Percentiles rank a stretch among this genome's conserved stretches.
Conservation (phyloP, 1,140 invertebrate genomes). For the Himalopsyche phryganea region DNA sequence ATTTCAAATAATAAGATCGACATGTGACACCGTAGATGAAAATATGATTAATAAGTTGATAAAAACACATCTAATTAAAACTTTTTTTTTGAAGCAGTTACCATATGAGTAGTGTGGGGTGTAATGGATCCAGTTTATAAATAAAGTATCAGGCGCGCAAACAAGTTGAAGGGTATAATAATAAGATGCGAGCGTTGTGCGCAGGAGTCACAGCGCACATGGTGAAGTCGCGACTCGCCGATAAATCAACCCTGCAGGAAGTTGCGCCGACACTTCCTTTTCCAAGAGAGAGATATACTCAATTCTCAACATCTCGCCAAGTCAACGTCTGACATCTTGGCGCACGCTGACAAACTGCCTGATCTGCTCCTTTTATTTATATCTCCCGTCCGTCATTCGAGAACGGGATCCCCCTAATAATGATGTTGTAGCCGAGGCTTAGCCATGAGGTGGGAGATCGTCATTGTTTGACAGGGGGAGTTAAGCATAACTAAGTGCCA, state of each 20-base stretch:
- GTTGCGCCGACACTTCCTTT: conserved; percentile 31
- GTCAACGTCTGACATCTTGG: neutral
- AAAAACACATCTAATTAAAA: too few species aligned
- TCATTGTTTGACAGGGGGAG: neutral
- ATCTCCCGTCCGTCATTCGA: too few species aligned
- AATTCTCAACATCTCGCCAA: neutral
- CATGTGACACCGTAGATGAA: too few species aligned
- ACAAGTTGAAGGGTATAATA: neutral
- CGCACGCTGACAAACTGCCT: conserved; percentile 9
- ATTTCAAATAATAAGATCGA: too few species aligned
- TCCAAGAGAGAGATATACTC: neutral
- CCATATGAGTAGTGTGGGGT: too few species aligned
- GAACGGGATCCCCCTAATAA: neutral
- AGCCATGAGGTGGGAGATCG: neutral
- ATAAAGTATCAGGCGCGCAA: neutral
- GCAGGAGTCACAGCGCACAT: conserved; percentile 24
- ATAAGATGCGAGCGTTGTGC: conserved; percentile 6
- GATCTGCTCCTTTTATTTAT: neutral
- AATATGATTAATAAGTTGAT: too few species aligned
- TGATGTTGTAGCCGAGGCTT: conserved; percentile 1
- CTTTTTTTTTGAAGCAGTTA: too few species aligned
- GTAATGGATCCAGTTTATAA: too few species aligned
- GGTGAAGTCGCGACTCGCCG: conserved; percentile 21
- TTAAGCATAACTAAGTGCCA: neutral
- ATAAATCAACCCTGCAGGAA: conserved; percentile 34